Evolutionary conservation across 2,113 vertebrate species (phyloP).

Genomic region (Pangasianodon gigas): DNA sequence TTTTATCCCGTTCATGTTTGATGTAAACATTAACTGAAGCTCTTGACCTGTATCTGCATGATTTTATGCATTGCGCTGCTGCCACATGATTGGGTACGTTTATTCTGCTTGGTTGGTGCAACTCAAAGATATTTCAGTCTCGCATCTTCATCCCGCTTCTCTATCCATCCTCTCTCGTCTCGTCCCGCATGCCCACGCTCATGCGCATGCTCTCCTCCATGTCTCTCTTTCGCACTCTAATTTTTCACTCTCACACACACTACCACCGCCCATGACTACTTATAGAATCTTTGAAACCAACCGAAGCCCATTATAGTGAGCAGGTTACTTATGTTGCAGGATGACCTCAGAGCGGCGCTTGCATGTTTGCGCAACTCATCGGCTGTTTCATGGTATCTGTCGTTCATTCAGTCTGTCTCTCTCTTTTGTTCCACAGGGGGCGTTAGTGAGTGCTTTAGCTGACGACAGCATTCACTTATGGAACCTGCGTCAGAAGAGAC

Average conservation of each 20-base stretch:
- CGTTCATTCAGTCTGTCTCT: neutral
- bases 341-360: neutral
- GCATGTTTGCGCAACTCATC: neutral
- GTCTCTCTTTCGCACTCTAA: slow-evolving; percentile 37
- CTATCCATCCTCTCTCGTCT: neutral
- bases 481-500: slow-evolving; percentile 98
- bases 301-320: slow-evolving; percentile 28
- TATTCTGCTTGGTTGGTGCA: neutral
- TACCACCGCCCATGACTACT: slow-evolving; percentile 26
- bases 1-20: too few relatives aligned
- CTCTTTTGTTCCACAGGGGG: slow-evolving; percentile 77
- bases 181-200: slow-evolving; percentile 19
- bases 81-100: too few relatives aligned
- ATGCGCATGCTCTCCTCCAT: neutral
- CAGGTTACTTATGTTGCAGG: neutral
- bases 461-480: slow-evolving; percentile 98
- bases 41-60: too few relatives aligned
- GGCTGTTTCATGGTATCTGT: neutral
- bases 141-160: neutral
- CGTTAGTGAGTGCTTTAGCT: slow-evolving; percentile 96
- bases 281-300: slow-evolving; percentile 27
- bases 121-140: neutral
- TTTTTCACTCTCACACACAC: slow-evolving; percentile 8
- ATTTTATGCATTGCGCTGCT: too few relatives aligned
- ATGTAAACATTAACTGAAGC: too few relatives aligned